Evolutionary conservation across 53 echinoderm and acorn worm genomes (phyloP), one percentile per base, ranked within the genome.

Genomic region (Echinarachnius parma): DNA sequence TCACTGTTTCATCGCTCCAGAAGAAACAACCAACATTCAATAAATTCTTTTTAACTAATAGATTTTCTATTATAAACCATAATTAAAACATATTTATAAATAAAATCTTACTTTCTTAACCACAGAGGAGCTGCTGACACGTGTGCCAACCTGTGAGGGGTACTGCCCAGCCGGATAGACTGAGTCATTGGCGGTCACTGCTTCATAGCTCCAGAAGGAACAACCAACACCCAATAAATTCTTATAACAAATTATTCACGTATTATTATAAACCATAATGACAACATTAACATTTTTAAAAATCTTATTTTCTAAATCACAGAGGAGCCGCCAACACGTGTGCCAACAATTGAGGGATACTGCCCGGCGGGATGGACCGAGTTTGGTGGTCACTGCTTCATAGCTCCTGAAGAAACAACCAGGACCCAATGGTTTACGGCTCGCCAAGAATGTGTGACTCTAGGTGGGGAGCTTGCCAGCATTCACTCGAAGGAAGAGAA

Each of bases 401-500:
- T 5, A 2, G 72, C 39, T 14, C 54, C 72, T 20, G 25, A 31
- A 9, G 69, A 34, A 8, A 34, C 53, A 9, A 53, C 53, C 33
- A 52, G 50, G 15, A 25, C 22, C 19, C 52, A 69, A 15, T 69
- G 69, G 69, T 69, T 31, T 8, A 52, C 69, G 28, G 93, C 89
- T 5, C 28, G 66, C 3, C 77, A 82, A 32, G 64, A 70, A 46
- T 92, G 93, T 37, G 50, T 82, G 28, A 52, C 53, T 4, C 31
- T 59, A 27, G 87, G 79, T 9, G 94, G 78, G 0, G 68, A 94
- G 22, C 75, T 90, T 20, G 81, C 78, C 39, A 94, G 80, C 32
- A 81, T 94, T 31, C 83, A 87, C 61, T 85, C 74, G 75, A 55
- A 83, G 49, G 83, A 59, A 9, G 84, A 92, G 42, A 92, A 88